A percentile compares a stretch with the other conserved stretches of the same genome.
Evolutionary conservation across 2,888 invertebrate genomes (phyloP).

Genomic region (Omphaloscelis lunosa): DNA sequence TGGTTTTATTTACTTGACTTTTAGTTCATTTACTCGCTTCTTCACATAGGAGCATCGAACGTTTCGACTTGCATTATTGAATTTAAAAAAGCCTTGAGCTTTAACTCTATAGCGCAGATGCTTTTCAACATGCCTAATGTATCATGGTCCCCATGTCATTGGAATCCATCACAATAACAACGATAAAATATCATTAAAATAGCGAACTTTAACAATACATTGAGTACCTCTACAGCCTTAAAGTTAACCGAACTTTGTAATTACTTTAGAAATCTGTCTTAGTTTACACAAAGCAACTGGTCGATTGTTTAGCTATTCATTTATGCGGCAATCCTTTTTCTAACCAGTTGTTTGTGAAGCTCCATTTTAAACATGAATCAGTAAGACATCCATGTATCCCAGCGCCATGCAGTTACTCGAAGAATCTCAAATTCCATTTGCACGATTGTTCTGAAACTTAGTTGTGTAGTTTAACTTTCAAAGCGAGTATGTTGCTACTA

Average conservation of each 20-base stretch:
- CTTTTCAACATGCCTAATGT: slow-evolving; percentile 39
- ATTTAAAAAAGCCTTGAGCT: slow-evolving; percentile 51
- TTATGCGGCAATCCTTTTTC: slow-evolving; percentile 37
- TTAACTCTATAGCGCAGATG: slow-evolving; percentile 25
- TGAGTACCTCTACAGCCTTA: slow-evolving; percentile 28
- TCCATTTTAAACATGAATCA: slow-evolving; percentile 25
- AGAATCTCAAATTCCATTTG: slow-evolving; percentile 50
- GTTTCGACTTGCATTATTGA: slow-evolving; percentile 60
- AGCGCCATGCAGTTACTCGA: slow-evolving; percentile 24
- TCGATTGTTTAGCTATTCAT: slow-evolving; percentile 44
- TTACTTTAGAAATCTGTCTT: slow-evolving; percentile 51
- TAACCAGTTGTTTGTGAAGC: slow-evolving; percentile 5
- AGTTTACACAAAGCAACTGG: slow-evolving; percentile 39
- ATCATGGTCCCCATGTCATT: slow-evolving; percentile 24
- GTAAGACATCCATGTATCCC: slow-evolving; percentile 15
- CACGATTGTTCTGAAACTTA: slow-evolving; percentile 52
- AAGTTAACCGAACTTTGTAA: slow-evolving; percentile 48
- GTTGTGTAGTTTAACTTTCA: slow-evolving; percentile 40
- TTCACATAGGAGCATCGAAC: slow-evolving; percentile 54
- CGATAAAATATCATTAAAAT: slow-evolving; percentile 44
- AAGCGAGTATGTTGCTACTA: slow-evolving; percentile 17
- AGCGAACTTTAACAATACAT: slow-evolving; percentile 46
- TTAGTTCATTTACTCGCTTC: slow-evolving; percentile 65
- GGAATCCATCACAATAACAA: slow-evolving; percentile 17
- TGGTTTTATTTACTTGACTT: slow-evolving; percentile 68